Base-by-base conservation (phyloP, 2,797 vertebrate species). In the Halcyon chelicuti region DNA sequence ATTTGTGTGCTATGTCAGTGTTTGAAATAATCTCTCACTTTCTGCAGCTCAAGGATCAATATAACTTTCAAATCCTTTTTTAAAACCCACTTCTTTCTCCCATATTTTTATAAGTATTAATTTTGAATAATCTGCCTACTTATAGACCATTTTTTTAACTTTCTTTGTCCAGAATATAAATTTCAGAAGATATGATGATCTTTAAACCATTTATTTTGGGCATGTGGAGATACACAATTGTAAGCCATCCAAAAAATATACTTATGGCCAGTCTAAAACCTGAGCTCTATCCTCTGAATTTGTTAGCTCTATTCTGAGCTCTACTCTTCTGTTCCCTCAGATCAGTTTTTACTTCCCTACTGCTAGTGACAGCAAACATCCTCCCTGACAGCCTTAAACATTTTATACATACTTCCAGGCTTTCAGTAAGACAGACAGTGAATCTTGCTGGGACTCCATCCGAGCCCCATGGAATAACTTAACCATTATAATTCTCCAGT, bases 401-500 rank as follows among this genome's bases (percentile, higher is more conserved):
- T 97, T 97, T 94, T 88, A 42, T 42, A 72, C 8, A 3, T 68
- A n/a, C 22, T 35, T 54, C 52, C 55, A 91, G 86, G 29, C 18
- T 91, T 94, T 91, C 85, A 42, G 14, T 47, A 33, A 95, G 68
- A 10, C 26, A 90, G 68, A 78, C 51, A 70, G 80, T 88, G 82
- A 86, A 83, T 92, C 52, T 94, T 94, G 23, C 66, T 86, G 40
- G 67, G 40, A 90, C 57, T 90, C 40, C 79, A 4, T 52, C 33
- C 72, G 47, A 93, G 60, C 35, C 23, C 54, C 4, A 16, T 52
- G 15, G 80, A 94, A 76, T 39, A 81, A 4, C 55, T 20, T 78
- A 60, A 72, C n/a, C 40, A 75, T 81, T 66, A 20, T 76, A 79
- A 83, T 93, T 95, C 92, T 88, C 63, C 76, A 75, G n/a, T 86